phyloP scores from a whole-genome alignment of 2,797 vertebrate species.

The Hemibagrus guttatus region DNA sequence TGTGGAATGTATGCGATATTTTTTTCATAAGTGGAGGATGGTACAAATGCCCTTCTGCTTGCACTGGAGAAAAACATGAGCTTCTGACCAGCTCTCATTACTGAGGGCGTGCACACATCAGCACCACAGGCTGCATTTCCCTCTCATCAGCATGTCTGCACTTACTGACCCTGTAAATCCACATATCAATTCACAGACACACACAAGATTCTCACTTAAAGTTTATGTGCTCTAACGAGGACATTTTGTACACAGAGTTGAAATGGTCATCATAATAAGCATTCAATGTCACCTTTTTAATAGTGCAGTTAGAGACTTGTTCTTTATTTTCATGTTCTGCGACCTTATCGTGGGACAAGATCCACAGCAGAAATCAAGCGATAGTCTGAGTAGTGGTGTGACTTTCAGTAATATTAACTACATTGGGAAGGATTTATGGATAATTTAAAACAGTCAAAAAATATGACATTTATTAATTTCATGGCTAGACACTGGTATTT shows the following conservation, averaged over 20 bases:
- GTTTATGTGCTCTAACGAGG: slow-evolving; percentile 57
- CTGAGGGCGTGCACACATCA: slow-evolving; percentile 40
- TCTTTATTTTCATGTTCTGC: background rate
- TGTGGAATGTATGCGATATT: background rate
- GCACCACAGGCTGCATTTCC: slow-evolving; percentile 47
- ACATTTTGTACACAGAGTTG: slow-evolving; percentile 61
- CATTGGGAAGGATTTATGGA: background rate
- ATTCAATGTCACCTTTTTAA: background rate
- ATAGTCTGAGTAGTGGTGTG: background rate
- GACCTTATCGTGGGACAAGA: background rate
- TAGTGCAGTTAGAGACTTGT: background rate
- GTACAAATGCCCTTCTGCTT: background rate
- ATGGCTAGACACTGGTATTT: background rate
- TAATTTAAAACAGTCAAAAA: background rate
- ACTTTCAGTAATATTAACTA: background rate
- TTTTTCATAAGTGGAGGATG: background rate
- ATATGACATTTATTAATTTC: background rate
- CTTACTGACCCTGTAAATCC: slow-evolving; percentile 70
- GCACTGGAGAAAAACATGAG: slow-evolving; percentile 34
- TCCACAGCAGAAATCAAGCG: background rate
- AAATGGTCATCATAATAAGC: slow-evolving; percentile 66
- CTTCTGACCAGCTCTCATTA: background rate
- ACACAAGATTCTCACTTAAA: slow-evolving; percentile 36
- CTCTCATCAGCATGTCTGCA: slow-evolving; percentile 66
- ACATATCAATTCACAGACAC: slow-evolving; percentile 73